Evolutionary conservation across 1,140 invertebrate species (phyloP), one percentile per base, ranked within the genome.

Genomic region (Venustaconcha ellipsiformis): DNA sequence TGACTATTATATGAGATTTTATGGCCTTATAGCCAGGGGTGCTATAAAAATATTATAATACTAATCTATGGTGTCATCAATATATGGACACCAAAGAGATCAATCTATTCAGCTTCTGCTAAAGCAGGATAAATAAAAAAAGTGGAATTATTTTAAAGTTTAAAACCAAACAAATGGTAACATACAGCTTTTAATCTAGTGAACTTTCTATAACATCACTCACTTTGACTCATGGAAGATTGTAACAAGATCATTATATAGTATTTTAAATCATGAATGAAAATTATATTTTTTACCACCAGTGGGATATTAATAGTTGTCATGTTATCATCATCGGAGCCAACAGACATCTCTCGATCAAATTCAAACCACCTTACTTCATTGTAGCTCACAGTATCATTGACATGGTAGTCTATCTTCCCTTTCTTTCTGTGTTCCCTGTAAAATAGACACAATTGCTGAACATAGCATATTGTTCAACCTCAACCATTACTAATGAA

Each of bases 291-390:
- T 57, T 67, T 81, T 75, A 89, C 88, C 79, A 90, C 74, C 57
- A 90, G 76, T 4, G 89, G 89, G 30, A 91, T 81, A 78, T 90
- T 91, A 56, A 90, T 72, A 30, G 89, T 89, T n/a, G 83, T 84
- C 68, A 91, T 85, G 20, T 72, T 78, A 67, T 91, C 89, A 75
- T 86, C 80, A 48, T 90, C 83, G 5, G 77, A 72, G 63, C 88
- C 87, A 63, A 70, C 72, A 65, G 86, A 87, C 62, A 79, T 81
- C 15, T 73, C 75, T 18, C 57, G 71, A 18, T 81, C 76, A 78
- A 88, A 88, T 11, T 73, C 14, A 20, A 75, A 85, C 14, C 63
- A 75, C 17, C 76, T 74, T 13, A 71, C 48, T 81, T 86, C 83
- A 81, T 74, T 75, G 78, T 91, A 91, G 0, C 80, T 78, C 17